A percentile compares a stretch with the other conserved stretches of the same genome.
Conservation (phyloP, 2,113 vertebrate species). For the Thymallus thymallus region DNA sequence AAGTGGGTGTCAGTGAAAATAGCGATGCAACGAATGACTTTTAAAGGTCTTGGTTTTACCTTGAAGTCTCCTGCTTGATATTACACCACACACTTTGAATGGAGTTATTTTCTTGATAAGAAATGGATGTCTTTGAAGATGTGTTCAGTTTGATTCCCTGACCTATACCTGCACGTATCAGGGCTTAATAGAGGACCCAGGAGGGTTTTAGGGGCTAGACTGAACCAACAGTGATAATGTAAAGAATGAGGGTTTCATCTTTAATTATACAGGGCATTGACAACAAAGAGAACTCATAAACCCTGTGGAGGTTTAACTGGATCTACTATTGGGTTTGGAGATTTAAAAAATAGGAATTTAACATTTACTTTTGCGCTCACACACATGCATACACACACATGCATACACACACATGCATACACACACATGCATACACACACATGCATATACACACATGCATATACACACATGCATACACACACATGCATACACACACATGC, state of each 20-base stretch:
- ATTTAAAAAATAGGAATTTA: not conserved
- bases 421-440: not conserved
- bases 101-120: conserved; percentile 64
- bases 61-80: conserved; percentile 65
- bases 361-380: not conserved
- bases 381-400: not conserved
- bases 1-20: conserved; percentile 65
- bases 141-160: conserved; percentile 58
- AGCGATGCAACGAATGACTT: conserved; percentile 58
- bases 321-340: not conserved
- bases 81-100: conserved; percentile 52
- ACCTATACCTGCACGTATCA: conserved; percentile 55
- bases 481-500: not conserved
- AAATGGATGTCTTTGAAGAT: conserved; percentile 62
- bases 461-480: not conserved
- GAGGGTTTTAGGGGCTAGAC: conserved; percentile 29
- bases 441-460: not conserved
- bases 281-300: not conserved
- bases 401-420: not conserved
- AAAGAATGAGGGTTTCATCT: conserved; percentile 31
- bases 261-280: conserved; percentile 12
- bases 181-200: conserved; percentile 41
- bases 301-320: no score
- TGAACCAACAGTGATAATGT: conserved; percentile 28
- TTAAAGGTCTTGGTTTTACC: conserved; percentile 73